phyloP scores from a whole-genome alignment of 2,888 invertebrate species.

The Carterocephalus palaemon region DNA sequence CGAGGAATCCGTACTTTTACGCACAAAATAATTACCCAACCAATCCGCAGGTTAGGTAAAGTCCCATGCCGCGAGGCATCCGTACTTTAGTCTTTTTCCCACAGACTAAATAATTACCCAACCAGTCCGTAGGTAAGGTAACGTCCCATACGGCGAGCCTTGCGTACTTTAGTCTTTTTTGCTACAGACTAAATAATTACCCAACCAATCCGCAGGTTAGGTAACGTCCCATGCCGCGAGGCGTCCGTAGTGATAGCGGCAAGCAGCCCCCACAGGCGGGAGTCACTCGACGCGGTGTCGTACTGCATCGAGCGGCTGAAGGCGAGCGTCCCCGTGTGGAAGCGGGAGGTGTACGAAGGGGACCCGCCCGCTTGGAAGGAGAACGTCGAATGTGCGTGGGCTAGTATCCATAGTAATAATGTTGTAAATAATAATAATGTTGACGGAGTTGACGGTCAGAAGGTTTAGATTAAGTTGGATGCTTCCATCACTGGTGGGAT shows the following conservation, averaged over 20 bases:
- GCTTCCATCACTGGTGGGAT: too few species aligned
- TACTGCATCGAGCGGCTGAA: conserved; percentile 92
- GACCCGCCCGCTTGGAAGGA: conserved; percentile 85
- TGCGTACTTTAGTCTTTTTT: too few species aligned
- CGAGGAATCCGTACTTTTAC: too few species aligned
- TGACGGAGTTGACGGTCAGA: too few species aligned
- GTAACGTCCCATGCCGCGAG: conserved; percentile 90
- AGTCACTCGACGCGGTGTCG: conserved; percentile 89
- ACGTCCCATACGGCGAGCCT: too few species aligned
- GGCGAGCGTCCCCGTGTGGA: conserved; percentile 95
- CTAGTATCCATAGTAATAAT: conserved; percentile 43
- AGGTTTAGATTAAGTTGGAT: conserved; percentile 15
- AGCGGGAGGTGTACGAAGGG: conserved; percentile 91
- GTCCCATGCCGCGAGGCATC: too few species aligned
- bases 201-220: conserved; percentile 76
- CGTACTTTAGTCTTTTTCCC: too few species aligned
- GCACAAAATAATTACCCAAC: too few species aligned
- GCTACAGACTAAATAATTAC: too few species aligned
- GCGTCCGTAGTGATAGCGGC: conserved; percentile 94
- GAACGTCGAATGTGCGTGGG: conserved; percentile 91
- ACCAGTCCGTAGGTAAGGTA: too few species aligned
- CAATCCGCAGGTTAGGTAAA: too few species aligned
- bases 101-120: too few species aligned
- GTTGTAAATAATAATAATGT: conserved; percentile 2
- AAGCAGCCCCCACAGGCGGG: conserved; percentile 91